Conservation (phyloP, 2,797 vertebrate genomes). For the Sebastes matsubarae region DNA sequence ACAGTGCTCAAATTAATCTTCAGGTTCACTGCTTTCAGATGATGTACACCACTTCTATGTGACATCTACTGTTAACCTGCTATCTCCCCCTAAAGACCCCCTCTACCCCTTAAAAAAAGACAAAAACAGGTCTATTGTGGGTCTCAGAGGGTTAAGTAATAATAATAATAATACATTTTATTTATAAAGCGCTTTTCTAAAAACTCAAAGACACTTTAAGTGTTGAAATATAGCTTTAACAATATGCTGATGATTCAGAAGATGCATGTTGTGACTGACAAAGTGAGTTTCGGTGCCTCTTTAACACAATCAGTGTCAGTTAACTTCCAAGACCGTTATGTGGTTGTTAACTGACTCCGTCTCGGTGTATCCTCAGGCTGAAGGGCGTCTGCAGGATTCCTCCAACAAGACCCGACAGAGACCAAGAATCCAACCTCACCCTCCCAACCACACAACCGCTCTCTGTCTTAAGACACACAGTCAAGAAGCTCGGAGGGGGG, state of each 20-base stretch:
- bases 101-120: no score
- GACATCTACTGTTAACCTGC: no score
- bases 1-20: no score
- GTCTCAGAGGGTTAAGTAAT: no score
- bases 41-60: no score
- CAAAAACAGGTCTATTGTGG: no score
- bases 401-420: conserved; percentile 84
- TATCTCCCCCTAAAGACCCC: no score
- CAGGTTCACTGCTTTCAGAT: fast-evolving
- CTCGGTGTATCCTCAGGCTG: conserved; percentile 52
- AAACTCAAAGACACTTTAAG: no score
- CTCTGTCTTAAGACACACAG: background rate
- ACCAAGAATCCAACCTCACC: conserved; percentile 80
- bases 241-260: fast-evolving
- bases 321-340: conserved; percentile 65
- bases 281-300: background rate
- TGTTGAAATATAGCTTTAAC: background rate
- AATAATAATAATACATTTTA: no score
- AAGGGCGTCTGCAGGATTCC: conserved; percentile 72
- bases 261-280: background rate
- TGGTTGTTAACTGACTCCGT: background rate
- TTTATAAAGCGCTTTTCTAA: no score
- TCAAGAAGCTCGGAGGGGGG: background rate
- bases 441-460: conserved; percentile 27
- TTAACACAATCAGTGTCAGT: background rate